A percentile compares a stretch with the other conserved stretches of the same genome.
Conservation (phyloP, 1,140 invertebrate species). For the Mizuhopecten yessoensis region DNA sequence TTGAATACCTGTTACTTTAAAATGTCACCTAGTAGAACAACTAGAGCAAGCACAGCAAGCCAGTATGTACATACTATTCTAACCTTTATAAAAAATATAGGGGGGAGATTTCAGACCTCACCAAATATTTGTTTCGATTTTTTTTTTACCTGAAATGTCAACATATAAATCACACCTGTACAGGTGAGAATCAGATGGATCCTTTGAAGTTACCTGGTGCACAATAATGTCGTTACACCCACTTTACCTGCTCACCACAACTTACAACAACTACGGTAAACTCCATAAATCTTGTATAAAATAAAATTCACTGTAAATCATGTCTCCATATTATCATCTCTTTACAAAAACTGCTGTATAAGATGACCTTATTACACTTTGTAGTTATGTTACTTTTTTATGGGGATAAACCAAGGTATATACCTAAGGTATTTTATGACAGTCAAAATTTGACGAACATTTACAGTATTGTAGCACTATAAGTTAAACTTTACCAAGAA, state of each 20-base stretch:
- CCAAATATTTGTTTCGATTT: conserved; percentile 18
- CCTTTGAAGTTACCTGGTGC: conserved; percentile 37
- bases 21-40: background rate
- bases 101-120: background rate
- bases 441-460: background rate
- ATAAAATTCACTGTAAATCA: background rate
- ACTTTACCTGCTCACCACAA: background rate
- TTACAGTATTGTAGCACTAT: background rate
- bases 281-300: background rate
- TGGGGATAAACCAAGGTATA: background rate
- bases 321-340: background rate
- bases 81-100: background rate
- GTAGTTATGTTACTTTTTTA: too few species aligned
- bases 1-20: conserved; percentile 13
- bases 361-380: too few species aligned
- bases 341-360: too few species aligned
- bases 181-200: conserved; percentile 2
- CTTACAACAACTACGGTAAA: background rate
- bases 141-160: conserved; percentile 9
- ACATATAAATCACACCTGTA: conserved; percentile 35
- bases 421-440: background rate
- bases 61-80: background rate
- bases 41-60: background rate
- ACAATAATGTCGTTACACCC: conserved; percentile 23
- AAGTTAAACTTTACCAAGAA: background rate